phyloP scores from a whole-genome alignment of 2,888 invertebrate genomes.

The Leptopilina myrica region DNA sequence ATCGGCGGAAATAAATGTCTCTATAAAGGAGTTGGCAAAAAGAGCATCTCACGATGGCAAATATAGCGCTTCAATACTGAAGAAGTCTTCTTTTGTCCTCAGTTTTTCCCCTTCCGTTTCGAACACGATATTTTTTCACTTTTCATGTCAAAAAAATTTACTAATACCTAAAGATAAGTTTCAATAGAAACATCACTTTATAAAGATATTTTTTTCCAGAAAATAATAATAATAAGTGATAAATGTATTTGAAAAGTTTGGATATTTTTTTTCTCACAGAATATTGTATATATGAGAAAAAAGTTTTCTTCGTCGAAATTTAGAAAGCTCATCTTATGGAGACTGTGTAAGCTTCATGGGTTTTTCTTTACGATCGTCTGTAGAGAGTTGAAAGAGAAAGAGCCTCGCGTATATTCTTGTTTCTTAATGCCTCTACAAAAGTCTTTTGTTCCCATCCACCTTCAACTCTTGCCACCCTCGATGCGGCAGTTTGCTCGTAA shows the following conservation, averaged over 20 bases:
- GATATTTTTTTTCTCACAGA: background rate
- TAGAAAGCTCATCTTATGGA: conserved; percentile 22
- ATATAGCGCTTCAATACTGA: conserved; percentile 60
- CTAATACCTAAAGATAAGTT: too few species aligned
- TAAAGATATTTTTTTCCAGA: too few species aligned
- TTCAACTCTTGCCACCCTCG: conserved; percentile 47
- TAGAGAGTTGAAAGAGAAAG: conserved; percentile 46
- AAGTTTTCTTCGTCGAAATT: conserved; percentile 33
- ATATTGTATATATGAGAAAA: conserved; percentile 12
- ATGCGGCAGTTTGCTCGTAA: conserved; percentile 61
- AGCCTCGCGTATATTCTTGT: conserved; percentile 62
- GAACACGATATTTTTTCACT: background rate
- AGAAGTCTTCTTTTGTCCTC: conserved; percentile 47
- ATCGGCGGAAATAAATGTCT: conserved; percentile 70
- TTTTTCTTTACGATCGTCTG: conserved; percentile 44
- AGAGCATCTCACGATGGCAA: conserved; percentile 63
- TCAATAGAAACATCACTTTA: too few species aligned
- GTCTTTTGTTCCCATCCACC: conserved; percentile 62
- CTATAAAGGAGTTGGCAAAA: conserved; percentile 72
- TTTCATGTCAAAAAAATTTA: too few species aligned
- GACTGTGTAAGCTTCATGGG: conserved; percentile 25
- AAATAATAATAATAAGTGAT: too few species aligned
- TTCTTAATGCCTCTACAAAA: conserved; percentile 62
- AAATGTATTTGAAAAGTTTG: conserved; percentile 53
- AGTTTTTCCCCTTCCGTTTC: background rate